These are phyloP conservation scores for Pangasius mekongensis DNA, from an alignment of 2,797 vertebrate genomes.

Conservation along the genomic window DNA sequence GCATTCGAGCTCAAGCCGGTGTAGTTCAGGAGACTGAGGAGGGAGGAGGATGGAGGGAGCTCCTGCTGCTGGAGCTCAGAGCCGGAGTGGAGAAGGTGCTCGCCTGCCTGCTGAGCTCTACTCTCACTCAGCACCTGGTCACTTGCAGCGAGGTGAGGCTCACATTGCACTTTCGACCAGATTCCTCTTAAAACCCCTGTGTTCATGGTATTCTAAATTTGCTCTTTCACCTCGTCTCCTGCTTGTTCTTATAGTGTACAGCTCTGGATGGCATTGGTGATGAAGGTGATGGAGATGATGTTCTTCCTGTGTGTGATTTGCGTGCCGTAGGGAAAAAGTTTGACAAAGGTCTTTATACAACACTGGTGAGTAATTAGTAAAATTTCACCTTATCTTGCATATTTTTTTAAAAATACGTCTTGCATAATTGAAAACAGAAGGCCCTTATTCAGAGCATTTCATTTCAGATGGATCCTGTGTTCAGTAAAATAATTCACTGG, in stretches of 20 bases:
- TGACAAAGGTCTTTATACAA: conserved; percentile 85
- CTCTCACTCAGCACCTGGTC: conserved; percentile 81
- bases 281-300: conserved; percentile 64
- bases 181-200: background rate
- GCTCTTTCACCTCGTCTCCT: background rate
- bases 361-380: conserved; percentile 78
- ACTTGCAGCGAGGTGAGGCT: conserved; percentile 81
- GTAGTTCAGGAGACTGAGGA: conserved; percentile 31
- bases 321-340: conserved; percentile 85
- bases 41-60: conserved; percentile 79
- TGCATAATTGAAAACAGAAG: background rate
- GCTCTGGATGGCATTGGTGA: conserved; percentile 68
- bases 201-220: background rate
- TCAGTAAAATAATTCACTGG: background rate
- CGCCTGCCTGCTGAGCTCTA: conserved; percentile 84
- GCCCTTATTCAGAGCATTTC: no score
- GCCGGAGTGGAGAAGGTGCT: conserved; percentile 86
- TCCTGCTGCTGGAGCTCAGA: conserved; percentile 83
- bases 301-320: conserved; percentile 81
- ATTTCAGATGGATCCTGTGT: background rate
- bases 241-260: conserved; percentile 75
- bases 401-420: background rate
- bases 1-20: conserved; percentile 78
- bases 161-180: background rate
- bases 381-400: background rate